Evolutionary conservation across 2,797 vertebrate species (phyloP), one percentile per base, ranked within the genome.

Genomic region (Poeciliopsis gracilis): DNA sequence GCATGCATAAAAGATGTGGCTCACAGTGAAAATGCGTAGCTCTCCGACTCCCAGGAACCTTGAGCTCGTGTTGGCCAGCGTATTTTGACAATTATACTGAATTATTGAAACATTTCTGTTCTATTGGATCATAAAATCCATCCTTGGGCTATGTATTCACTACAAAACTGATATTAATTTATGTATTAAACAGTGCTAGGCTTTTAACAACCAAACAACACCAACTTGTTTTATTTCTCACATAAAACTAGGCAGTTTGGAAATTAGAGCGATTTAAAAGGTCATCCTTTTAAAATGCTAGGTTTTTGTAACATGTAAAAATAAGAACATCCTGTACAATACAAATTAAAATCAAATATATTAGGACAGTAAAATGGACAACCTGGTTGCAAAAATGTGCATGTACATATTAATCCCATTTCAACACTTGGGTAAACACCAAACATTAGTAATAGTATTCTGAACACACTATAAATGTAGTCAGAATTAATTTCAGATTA

Each of bases 1-100:
- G 75, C 91, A 92, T 94, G 86, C 90, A 94, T 95, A 87, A 94
- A 92, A 94, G 79, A 95, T 93, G 88, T 86, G 84, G 88, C 89
- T 91, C 82, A 77, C 81, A 89, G 90, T 87, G 45, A 85, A 85
- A 90, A 82, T 82, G 72, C 90, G 88, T 86, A 84, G 86, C 61
- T 82, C 77, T 72, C 13, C 1, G 2, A 57, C 78, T 90, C 88
- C 81, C 77, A 2, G 78, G 79, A 85, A 88, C 87, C 86, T 85
- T 87, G 89, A 90, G 85, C 92, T 91, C 91, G 88, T 33, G 81
- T 80, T 82, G 80, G 84, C 84, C 76, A 75, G 85, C 78, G 78
- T 76, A 87, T 90, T 91, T 84, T 89, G 83, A 92, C 89, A 86
- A 83, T 86, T 78, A 91, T 78, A 72, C 66, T 88, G 77, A 90